phyloP scores from a whole-genome alignment of 2,888 invertebrate species.

The Taphrorychus bicolor region DNA sequence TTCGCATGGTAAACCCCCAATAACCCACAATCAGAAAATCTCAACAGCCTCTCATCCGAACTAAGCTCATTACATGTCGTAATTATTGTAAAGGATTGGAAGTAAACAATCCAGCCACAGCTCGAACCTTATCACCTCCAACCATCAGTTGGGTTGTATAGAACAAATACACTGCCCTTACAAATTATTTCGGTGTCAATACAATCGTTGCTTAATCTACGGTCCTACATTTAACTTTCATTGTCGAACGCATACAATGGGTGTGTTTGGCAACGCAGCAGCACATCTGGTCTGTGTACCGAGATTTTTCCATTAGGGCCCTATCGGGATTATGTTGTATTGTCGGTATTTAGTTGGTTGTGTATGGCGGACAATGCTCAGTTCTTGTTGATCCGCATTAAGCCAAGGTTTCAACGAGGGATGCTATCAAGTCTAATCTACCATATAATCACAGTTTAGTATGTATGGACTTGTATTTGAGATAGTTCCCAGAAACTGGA shows the following conservation, averaged over 20 bases:
- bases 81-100: constrained; percentile 53
- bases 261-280: constrained; percentile 57
- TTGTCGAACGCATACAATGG: constrained; percentile 57
- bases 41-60: constrained; percentile 43
- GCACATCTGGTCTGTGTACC: constrained; percentile 56
- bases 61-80: constrained; percentile 52
- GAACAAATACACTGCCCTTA: constrained; percentile 51
- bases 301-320: constrained; percentile 33
- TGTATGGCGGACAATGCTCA: constrained; percentile 7
- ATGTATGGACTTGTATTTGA: too few relatives aligned
- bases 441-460: too few relatives aligned
- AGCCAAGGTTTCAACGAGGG: not conserved
- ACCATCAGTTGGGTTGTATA: constrained; percentile 25
- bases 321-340: constrained; percentile 26
- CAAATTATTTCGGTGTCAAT: constrained; percentile 59
- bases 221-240: constrained; percentile 60
- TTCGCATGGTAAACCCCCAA: not conserved
- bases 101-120: constrained; percentile 54
- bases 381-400: too few relatives aligned
- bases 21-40: constrained; percentile 12
- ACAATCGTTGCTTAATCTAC: constrained; percentile 59
- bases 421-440: not conserved
- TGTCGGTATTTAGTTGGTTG: constrained; percentile 34
- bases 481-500: too few relatives aligned
- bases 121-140: constrained; percentile 52